These are phyloP conservation scores for Clarias pachynema DNA, from an alignment of 2,797 vertebrate genomes.

Conservation along the genomic window DNA sequence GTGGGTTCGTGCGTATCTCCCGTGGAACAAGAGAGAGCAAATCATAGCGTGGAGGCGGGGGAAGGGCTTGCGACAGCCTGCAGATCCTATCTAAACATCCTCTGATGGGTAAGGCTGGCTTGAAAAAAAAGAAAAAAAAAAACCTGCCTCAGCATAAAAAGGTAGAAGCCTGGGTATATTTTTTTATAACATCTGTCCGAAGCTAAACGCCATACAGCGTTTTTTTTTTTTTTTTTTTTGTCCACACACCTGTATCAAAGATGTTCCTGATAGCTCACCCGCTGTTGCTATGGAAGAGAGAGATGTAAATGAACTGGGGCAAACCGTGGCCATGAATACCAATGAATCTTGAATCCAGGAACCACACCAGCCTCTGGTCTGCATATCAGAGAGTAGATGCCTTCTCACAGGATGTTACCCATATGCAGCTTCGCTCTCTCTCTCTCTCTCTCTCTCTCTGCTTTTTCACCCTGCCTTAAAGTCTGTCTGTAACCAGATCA, in stretches of 20 bases:
- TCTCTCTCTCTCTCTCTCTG: neutral
- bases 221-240: conserved; percentile 56
- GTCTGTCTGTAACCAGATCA: conserved; percentile 18
- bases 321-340: conserved; percentile 87
- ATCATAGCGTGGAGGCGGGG: conserved; percentile 32
- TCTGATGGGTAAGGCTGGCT: conserved; percentile 58
- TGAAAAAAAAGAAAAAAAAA: conserved; percentile 54
- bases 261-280: conserved; percentile 85
- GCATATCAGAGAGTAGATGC: conserved; percentile 50
- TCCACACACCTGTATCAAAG: conserved; percentile 84
- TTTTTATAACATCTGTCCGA: conserved; percentile 66
- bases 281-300: conserved; percentile 87
- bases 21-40: conserved; percentile 33
- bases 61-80: conserved; percentile 33
- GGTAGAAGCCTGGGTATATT: conserved; percentile 41
- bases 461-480: conserved; percentile 25
- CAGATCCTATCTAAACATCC: conserved; percentile 53
- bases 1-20: conserved; percentile 49
- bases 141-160: conserved; percentile 61
- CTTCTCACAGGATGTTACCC: conserved; percentile 42
- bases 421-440: conserved; percentile 8
- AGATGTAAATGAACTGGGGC: conserved; percentile 90
- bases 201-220: conserved; percentile 69
- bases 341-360: conserved; percentile 80
- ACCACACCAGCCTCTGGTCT: conserved; percentile 61